These are phyloP conservation scores for Xerus inauris DNA, from an alignment of 2,113 vertebrate species.

Conservation along the genomic window DNA sequence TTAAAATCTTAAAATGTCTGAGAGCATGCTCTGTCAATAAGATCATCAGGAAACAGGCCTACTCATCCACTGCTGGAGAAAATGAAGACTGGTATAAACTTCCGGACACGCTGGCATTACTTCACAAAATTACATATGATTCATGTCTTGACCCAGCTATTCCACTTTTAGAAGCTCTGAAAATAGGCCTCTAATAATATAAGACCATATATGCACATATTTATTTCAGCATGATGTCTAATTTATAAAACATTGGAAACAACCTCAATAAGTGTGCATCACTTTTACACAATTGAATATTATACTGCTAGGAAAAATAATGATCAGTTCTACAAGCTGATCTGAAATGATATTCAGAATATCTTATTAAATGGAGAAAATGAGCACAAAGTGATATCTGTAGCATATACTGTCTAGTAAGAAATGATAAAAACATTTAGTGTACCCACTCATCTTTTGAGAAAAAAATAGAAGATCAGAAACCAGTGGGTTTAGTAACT, in stretches of 20 bases:
- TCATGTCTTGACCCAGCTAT: neutral
- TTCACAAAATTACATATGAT: neutral
- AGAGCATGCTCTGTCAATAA: neutral
- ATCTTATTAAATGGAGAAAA: neutral
- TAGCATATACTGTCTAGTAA: neutral
- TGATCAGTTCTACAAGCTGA: no score
- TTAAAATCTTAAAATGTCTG: no score
- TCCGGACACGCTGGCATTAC: neutral
- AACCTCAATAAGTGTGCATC: neutral
- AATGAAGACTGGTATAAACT: neutral
- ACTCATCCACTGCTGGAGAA: no score
- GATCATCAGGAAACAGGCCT: neutral
- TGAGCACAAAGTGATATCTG: neutral
- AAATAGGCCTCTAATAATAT: neutral
- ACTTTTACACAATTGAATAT: neutral
- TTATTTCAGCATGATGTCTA: neutral
- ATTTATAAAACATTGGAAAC: neutral
- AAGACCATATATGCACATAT: neutral
- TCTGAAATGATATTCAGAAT: neutral
- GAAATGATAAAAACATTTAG: neutral
- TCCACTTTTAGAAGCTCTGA: neutral
- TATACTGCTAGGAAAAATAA: neutral
- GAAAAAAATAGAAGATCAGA: neutral
- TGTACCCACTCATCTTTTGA: neutral
- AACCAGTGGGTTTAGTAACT: neutral